A percentile compares a stretch with the other conserved stretches of the same genome.
Conservation (phyloP, 2,888 invertebrate species). For the Cactoblastis cactorum region DNA sequence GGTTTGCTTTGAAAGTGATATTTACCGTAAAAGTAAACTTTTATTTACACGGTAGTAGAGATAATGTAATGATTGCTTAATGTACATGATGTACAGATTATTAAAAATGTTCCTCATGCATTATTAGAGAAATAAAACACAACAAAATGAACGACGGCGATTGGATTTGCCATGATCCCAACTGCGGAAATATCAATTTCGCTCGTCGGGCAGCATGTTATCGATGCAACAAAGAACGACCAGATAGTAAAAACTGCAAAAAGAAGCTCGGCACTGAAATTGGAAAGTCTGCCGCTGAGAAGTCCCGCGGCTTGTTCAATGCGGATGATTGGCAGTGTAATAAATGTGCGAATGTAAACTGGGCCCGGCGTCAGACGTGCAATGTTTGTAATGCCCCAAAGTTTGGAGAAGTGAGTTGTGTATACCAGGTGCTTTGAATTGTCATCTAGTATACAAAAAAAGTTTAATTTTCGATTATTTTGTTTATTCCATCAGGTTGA, state of each 20-base stretch:
- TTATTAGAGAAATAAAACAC: slow-evolving; percentile 27
- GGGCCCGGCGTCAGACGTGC: slow-evolving; percentile 97
- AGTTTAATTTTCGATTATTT: background rate
- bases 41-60: slow-evolving; percentile 54
- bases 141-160: slow-evolving; percentile 80
- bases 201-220: slow-evolving; percentile 94
- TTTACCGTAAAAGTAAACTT: slow-evolving; percentile 53
- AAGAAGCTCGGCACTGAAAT: slow-evolving; percentile 97
- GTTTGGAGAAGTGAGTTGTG: slow-evolving; percentile 92
- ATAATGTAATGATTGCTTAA: slow-evolving; percentile 16
- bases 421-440: too few species aligned
- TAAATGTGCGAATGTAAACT: slow-evolving; percentile 99
- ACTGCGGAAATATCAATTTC: slow-evolving; percentile 97
- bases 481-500: slow-evolving; percentile 72
- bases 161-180: slow-evolving; percentile 82
- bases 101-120: background rate
- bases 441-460: too few species aligned
- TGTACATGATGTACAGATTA: background rate
- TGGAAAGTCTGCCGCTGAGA: slow-evolving; percentile 98
- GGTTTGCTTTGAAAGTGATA: slow-evolving; percentile 65
- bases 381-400: slow-evolving; percentile 99
- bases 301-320: slow-evolving; percentile 95
- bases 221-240: slow-evolving; percentile 89
- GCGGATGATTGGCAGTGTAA: slow-evolving; percentile 99
- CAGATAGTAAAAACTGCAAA: slow-evolving; percentile 69